Conservation (phyloP, 2,113 vertebrate species). For the Pionites leucogaster region DNA sequence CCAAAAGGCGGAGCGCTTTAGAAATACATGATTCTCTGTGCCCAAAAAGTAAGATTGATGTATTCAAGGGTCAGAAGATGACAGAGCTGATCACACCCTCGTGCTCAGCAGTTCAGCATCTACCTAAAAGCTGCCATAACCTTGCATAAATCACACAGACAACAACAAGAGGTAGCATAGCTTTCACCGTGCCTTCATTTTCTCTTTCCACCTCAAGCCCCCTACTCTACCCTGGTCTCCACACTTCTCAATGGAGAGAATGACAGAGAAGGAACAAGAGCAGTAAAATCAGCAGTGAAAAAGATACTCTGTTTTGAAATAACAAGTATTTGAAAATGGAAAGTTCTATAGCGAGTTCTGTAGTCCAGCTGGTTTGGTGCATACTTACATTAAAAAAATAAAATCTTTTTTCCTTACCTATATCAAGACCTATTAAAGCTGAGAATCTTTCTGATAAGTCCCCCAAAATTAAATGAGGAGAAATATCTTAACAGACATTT, state of each 20-base stretch:
- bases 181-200: neutral
- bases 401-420: neutral
- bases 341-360: neutral
- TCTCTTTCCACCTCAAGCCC: neutral
- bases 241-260: neutral
- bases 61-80: neutral
- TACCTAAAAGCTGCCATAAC: neutral
- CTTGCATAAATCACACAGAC: neutral
- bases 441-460: neutral
- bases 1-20: neutral
- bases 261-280: neutral
- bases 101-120: neutral
- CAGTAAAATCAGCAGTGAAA: neutral
- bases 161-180: neutral
- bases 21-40: neutral
- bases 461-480: neutral
- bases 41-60: neutral
- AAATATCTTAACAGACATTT: neutral
- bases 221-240: neutral
- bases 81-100: neutral
- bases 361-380: neutral
- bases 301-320: neutral
- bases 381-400: neutral
- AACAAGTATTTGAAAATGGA: neutral
- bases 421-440: neutral